Conservation (phyloP, 2,888 invertebrate genomes). For the Strigamia crassipes region DNA sequence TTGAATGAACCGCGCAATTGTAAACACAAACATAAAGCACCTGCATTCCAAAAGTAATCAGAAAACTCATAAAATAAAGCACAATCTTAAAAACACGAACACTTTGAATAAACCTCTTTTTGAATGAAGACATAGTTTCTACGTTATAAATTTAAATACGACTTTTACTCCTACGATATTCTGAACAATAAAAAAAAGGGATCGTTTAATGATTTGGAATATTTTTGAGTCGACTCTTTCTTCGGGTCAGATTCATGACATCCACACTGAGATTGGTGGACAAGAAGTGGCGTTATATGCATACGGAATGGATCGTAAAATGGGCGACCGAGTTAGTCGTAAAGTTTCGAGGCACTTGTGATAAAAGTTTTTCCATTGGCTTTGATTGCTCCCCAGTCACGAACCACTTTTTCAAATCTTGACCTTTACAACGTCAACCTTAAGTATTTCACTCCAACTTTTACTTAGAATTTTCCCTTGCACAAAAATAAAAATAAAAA, state of each 20-base stretch:
- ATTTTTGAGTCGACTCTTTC: neutral
- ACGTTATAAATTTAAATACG: too few relatives aligned
- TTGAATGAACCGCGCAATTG: too few relatives aligned
- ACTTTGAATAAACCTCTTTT: too few relatives aligned
- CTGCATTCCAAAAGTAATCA: too few relatives aligned
- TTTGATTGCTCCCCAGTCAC: neutral
- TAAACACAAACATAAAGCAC: too few relatives aligned
- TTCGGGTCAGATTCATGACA: neutral
- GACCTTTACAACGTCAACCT: neutral
- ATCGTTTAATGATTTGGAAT: neutral
- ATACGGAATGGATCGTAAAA: slow-evolving; percentile 1
- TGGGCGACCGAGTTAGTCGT: slow-evolving; percentile 1
- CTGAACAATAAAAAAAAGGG: too few relatives aligned
- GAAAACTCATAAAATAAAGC: too few relatives aligned
- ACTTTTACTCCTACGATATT: too few relatives aligned
- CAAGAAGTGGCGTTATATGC: neutral
- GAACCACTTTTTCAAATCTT: neutral
- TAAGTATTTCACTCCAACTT: neutral
- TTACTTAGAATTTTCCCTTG: neutral
- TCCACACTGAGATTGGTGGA: neutral
- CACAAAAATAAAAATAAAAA: neutral
- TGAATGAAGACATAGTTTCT: too few relatives aligned
- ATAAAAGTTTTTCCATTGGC: slow-evolving; percentile 5
- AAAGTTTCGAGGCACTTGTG: slow-evolving; percentile 16
- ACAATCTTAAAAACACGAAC: too few relatives aligned